These are phyloP conservation scores for Candoia aspera DNA, from an alignment of 2,113 vertebrate species.

Conservation along the genomic window DNA sequence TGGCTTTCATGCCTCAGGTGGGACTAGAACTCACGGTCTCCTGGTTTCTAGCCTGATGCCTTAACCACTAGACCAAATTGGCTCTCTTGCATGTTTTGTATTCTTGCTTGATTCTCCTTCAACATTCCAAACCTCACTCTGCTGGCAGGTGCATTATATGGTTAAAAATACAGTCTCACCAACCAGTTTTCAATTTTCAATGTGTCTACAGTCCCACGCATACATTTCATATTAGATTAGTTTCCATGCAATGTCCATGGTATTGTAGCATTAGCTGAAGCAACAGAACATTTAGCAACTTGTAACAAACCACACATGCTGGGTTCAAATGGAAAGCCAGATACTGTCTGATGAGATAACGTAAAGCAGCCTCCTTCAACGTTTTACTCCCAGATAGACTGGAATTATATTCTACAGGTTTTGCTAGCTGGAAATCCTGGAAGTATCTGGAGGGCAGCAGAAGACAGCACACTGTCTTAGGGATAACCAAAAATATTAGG, in stretches of 20 bases:
- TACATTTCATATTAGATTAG: conserved; percentile 3
- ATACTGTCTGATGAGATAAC: neutral
- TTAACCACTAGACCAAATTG: too few relatives aligned
- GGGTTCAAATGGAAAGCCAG: too few relatives aligned
- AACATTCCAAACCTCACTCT: neutral
- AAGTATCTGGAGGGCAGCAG: neutral
- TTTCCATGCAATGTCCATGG: neutral
- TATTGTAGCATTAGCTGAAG: neutral
- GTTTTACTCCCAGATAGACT: neutral
- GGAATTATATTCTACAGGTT: neutral
- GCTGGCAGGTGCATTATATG: neutral
- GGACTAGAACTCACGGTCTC: too few relatives aligned
- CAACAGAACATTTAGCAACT: neutral
- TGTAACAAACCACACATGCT: neutral
- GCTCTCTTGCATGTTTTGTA: neutral
- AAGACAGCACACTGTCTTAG: neutral
- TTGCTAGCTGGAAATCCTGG: neutral
- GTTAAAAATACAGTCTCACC: neutral
- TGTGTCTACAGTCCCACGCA: neutral
- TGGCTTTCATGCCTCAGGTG: too few relatives aligned
- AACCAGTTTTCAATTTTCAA: neutral
- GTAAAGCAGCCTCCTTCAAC: neutral
- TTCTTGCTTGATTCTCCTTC: conserved; percentile 13
- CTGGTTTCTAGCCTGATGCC: too few relatives aligned
- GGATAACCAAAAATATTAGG: neutral